Evolutionary conservation across 2,888 invertebrate genomes (phyloP).

Genomic region (Drosophila histrio): DNA sequence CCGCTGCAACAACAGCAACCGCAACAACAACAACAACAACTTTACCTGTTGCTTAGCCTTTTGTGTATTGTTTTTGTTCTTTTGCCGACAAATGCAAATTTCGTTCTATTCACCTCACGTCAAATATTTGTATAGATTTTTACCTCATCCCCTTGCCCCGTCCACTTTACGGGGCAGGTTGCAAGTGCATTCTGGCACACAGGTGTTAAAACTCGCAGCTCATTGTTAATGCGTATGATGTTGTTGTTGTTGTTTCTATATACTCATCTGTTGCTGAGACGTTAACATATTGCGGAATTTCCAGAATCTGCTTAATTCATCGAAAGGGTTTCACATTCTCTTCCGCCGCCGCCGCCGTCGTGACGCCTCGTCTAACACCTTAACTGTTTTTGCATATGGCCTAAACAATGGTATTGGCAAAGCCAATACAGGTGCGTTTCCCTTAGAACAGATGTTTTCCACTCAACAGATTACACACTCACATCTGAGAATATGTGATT

Average conservation of each 20-base stretch:
- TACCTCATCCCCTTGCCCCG: conserved; percentile 27
- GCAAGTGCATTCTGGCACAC: conserved; percentile 75
- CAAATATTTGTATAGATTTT: conserved; percentile 78
- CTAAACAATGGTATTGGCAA: conserved; percentile 16
- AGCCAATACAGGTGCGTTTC: conserved; percentile 35
- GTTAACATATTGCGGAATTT: conserved; percentile 71
- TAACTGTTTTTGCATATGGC: conserved; percentile 40
- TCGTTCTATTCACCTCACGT: conserved; percentile 65
- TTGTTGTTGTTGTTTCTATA: conserved; percentile 17
- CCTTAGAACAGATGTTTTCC: conserved; percentile 24
- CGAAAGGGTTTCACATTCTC: conserved; percentile 58
- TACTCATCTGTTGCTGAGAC: conserved; percentile 15
- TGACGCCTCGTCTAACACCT: conserved; percentile 41
- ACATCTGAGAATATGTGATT: not conserved
- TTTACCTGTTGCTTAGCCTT: conserved; percentile 61
- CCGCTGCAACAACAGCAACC: conserved; percentile 11
- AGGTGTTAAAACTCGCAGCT: conserved; percentile 74
- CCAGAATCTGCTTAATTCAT: conserved; percentile 73
- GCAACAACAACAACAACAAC: conserved; percentile 4
- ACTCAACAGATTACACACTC: conserved; percentile 16
- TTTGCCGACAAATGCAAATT: conserved; percentile 75
- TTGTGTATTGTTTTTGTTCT: conserved; percentile 58
- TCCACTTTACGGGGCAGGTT: not conserved
- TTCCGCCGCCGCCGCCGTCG: not conserved
- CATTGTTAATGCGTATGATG: conserved; percentile 68